Percentiles rank a stretch among this genome's conserved stretches.
These are phyloP conservation scores for Encarsia formosa DNA, from an alignment of 2,888 invertebrate species.

Conservation along the genomic window DNA sequence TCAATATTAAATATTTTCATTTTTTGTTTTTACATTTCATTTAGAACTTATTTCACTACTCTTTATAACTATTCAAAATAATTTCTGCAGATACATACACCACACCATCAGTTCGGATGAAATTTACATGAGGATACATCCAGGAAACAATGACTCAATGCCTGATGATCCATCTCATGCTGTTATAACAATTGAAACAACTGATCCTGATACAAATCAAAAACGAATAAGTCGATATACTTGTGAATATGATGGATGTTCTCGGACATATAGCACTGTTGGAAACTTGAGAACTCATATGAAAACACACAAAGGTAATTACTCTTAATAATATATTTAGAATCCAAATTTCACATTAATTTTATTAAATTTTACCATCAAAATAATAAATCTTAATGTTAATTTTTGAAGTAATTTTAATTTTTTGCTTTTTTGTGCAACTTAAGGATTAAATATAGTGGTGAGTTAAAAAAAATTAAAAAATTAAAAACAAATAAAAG, in stretches of 20 bases:
- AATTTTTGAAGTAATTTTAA: too few relatives aligned
- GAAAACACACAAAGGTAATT: constrained; percentile 89
- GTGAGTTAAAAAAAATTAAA: constrained; percentile 32
- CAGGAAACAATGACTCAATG: constrained; percentile 61
- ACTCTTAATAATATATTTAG: constrained; percentile 1
- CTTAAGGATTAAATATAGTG: constrained; percentile 30
- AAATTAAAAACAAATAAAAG: background rate
- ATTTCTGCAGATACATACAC: constrained; percentile 61
- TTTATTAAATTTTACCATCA: too few relatives aligned
- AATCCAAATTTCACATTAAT: constrained; percentile 7
- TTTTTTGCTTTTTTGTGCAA: constrained; percentile 28
- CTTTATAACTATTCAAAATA: background rate
- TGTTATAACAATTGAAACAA: constrained; percentile 64
- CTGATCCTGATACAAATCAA: constrained; percentile 58
- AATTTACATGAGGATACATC: constrained; percentile 68
- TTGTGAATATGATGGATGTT: constrained; percentile 86
- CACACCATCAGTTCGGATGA: constrained; percentile 67
- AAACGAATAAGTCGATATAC: constrained; percentile 67
- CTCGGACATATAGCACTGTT: constrained; percentile 85
- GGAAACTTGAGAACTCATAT: constrained; percentile 92
- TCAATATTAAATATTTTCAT: background rate
- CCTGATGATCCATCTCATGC: constrained; percentile 66
- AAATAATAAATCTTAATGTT: background rate
- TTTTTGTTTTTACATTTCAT: background rate
- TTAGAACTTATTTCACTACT: background rate